Base-by-base conservation (phyloP, 2,888 invertebrate genomes). In the Andrena haemorrhoa region DNA sequence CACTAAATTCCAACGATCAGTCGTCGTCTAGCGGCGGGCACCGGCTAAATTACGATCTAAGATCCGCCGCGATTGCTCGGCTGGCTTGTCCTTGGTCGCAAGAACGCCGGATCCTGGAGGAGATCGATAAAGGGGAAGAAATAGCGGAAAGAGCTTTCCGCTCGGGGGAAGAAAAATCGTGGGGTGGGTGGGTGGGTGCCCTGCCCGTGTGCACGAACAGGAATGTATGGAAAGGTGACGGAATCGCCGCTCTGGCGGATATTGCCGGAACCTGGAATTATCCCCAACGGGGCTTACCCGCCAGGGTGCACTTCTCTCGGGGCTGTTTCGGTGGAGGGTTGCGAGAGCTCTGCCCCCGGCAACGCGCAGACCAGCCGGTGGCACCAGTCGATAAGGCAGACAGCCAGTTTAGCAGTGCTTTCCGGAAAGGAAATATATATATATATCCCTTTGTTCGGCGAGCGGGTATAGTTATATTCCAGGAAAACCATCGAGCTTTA, bases 171-270 rank as follows among this genome's bases (percentile, higher is more conserved):
- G 35, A 66, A 70, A 75, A 83, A 72, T 69, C 26, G 31, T 60
- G 58, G 29, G 71, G 16, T n/a, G n/a, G n/a, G n/a, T n/a, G n/a
- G n/a, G n/a, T n/a, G n/a, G 56, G 2, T 41, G 56, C 58, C 71
- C 75, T 68, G 69, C 65, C 58, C 70, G 58, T 64, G 70, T 75
- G 68, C 58, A 72, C 23, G 60, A 73, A 31, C 72, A 16, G 56
- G 26, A 56, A 51, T 41, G 77, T 61, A 61, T 20, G 23, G 35
- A 58, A 49, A 47, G 75, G 82, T 86, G 78, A 77, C 88, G 86
- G 84, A 84, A 84, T 86, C 88, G 92, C 91, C 92, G 92, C 91
- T 89, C 91, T 91, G 91, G 91, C 87, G 91, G 90, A 90, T 90
- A 89, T 89, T 83, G 82, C 86, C 89, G 90, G 91, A 91, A 91